Percentiles rank a stretch among this genome's conserved stretches.
Conservation (phyloP, 2,113 vertebrate species). For the Bubo blakistoni region DNA sequence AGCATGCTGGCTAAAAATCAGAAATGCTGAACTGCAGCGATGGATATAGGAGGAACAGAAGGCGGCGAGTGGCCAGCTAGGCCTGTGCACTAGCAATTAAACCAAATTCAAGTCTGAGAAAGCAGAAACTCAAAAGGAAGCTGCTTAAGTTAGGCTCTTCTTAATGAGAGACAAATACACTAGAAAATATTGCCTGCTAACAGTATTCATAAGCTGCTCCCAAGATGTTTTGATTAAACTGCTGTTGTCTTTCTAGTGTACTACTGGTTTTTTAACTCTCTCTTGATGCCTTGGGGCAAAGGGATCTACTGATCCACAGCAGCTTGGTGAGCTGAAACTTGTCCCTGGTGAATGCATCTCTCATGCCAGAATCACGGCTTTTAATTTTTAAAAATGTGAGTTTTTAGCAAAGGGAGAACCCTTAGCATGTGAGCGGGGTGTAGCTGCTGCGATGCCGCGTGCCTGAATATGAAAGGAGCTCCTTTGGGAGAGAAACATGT, state of each 20-base stretch:
- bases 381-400: conserved; percentile 59
- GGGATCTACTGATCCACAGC: conserved; percentile 40
- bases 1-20: conserved; percentile 2
- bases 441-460: neutral
- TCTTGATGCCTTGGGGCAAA: conserved; percentile 40
- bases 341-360: conserved; percentile 23
- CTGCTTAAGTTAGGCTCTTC: conserved; percentile 40
- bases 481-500: neutral
- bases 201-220: conserved; percentile 60
- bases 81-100: neutral
- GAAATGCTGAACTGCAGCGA: neutral
- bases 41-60: neutral
- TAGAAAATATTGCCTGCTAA: conserved; percentile 53
- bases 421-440: neutral
- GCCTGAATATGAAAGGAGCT: neutral
- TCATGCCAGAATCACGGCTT: conserved; percentile 25
- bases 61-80: neutral
- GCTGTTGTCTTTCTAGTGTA: conserved; percentile 43
- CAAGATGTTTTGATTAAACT: conserved; percentile 61
- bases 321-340: conserved; percentile 37
- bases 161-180: conserved; percentile 51
- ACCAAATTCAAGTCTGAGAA: neutral
- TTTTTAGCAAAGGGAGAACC: conserved; percentile 50
- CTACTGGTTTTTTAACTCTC: conserved; percentile 64
- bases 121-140: conserved; percentile 29